Evolutionary conservation across 2,888 invertebrate genomes (phyloP).

Genomic region (Diarsia rubi): DNA sequence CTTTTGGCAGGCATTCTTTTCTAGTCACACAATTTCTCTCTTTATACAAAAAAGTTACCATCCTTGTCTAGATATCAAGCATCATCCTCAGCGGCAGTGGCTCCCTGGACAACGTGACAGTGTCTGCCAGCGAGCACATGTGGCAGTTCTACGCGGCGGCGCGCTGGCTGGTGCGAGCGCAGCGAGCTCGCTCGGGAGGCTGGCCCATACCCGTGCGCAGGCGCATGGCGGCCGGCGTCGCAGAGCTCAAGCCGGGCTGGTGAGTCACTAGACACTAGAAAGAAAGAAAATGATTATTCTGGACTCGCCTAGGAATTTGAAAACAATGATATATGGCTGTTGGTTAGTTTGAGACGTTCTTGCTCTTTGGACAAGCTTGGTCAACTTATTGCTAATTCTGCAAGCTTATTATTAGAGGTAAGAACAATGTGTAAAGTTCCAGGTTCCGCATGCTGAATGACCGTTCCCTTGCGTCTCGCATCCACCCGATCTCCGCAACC

Average conservation of each 20-base stretch:
- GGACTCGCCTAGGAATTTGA: no score
- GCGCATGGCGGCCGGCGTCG: conserved; percentile 93
- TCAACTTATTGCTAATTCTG: neutral
- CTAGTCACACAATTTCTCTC: neutral
- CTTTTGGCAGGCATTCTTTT: neutral
- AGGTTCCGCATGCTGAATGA: neutral
- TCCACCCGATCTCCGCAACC: no score
- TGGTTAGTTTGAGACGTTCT: neutral
- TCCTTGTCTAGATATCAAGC: conserved; percentile 88
- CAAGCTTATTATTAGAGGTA: neutral
- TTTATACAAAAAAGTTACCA: neutral
- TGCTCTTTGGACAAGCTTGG: neutral
- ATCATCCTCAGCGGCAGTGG: conserved; percentile 94
- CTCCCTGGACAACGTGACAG: conserved; percentile 94
- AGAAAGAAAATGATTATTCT: neutral
- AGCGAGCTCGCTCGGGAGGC: conserved; percentile 96
- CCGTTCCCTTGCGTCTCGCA: no score
- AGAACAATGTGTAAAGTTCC: neutral
- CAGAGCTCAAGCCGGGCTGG: conserved; percentile 96
- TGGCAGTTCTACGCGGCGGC: conserved; percentile 98
- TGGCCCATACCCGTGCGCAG: conserved; percentile 98
- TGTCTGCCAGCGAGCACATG: conserved; percentile 96
- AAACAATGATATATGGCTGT: neutral
- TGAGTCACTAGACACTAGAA: conserved; percentile 68
- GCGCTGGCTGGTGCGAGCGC: conserved; percentile 97